Conservation (phyloP, 2,797 vertebrate species). For the Zalophus californianus region DNA sequence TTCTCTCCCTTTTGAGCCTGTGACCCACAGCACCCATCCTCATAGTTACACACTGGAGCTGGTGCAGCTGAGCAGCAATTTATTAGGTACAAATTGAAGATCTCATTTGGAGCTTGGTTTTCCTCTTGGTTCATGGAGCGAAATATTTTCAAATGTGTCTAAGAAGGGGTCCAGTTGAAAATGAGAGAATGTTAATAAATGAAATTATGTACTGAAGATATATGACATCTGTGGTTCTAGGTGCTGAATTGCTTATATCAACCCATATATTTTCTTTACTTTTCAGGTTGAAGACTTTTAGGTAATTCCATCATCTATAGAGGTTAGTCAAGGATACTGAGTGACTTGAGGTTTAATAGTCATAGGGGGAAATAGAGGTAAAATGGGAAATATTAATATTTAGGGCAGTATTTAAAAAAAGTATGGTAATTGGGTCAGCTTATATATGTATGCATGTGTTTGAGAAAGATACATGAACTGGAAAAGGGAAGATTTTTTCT, state of each 20-base stretch:
- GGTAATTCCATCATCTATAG: not conserved
- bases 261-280: not conserved
- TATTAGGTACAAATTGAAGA: conserved; percentile 50
- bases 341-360: conserved; percentile 13
- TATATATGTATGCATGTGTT: not conserved
- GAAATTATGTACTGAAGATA: conserved; percentile 44
- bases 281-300: conserved; percentile 39
- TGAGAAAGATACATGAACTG: not conserved
- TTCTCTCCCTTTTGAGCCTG: not conserved
- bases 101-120: conserved; percentile 51
- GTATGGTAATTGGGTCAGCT: conserved; percentile 59
- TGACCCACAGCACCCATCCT: not conserved
- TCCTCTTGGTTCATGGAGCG: not conserved
- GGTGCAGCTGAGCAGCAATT: not conserved
- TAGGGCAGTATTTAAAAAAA: conserved; percentile 67
- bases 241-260: conserved; percentile 17
- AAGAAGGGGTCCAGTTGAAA: conserved; percentile 55
- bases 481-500: not conserved
- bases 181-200: not conserved
- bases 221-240: not conserved
- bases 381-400: conserved; percentile 57
- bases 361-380: conserved; percentile 38
- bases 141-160: conserved; percentile 54
- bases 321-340: conserved; percentile 59
- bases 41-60: not conserved